Conservation (phyloP, 2,888 invertebrate genomes). For the Nymphalis urticae region DNA sequence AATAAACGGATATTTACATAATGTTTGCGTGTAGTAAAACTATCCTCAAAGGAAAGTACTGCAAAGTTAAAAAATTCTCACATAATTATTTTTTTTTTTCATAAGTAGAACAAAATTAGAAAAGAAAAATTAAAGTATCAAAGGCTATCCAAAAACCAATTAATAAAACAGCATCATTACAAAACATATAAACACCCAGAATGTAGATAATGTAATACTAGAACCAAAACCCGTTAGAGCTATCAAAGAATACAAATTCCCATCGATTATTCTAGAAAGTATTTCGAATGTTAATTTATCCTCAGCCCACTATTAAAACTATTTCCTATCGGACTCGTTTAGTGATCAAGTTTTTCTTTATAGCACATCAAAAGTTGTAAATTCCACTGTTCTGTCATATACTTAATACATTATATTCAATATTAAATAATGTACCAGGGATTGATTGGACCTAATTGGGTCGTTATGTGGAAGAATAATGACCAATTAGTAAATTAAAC, state of each 20-base stretch:
- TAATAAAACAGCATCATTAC: constrained; percentile 14
- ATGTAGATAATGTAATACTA: constrained; percentile 22
- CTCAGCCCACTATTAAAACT: constrained; percentile 47
- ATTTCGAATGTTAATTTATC: constrained; percentile 49
- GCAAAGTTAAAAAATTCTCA: background rate
- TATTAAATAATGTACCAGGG: constrained; percentile 65
- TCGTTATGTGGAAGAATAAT: constrained; percentile 71
- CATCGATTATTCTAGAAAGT: constrained; percentile 41
- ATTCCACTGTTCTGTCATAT: constrained; percentile 61
- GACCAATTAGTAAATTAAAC: constrained; percentile 75
- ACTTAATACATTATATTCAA: constrained; percentile 47
- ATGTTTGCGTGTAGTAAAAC: background rate
- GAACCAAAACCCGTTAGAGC: constrained; percentile 18
- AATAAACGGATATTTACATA: background rate
- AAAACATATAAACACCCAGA: constrained; percentile 2
- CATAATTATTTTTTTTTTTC: background rate
- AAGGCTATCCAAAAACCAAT: constrained; percentile 12
- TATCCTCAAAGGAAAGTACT: background rate
- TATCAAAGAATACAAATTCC: constrained; percentile 37
- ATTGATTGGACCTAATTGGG: constrained; percentile 77
- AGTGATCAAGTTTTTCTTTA: constrained; percentile 50
- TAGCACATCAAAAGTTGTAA: constrained; percentile 52
- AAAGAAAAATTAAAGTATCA: background rate
- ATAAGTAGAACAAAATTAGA: background rate
- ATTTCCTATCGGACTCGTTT: constrained; percentile 54